These are phyloP conservation scores for Atta texana DNA, from an alignment of 1,140 invertebrate species.

Conservation along the genomic window DNA sequence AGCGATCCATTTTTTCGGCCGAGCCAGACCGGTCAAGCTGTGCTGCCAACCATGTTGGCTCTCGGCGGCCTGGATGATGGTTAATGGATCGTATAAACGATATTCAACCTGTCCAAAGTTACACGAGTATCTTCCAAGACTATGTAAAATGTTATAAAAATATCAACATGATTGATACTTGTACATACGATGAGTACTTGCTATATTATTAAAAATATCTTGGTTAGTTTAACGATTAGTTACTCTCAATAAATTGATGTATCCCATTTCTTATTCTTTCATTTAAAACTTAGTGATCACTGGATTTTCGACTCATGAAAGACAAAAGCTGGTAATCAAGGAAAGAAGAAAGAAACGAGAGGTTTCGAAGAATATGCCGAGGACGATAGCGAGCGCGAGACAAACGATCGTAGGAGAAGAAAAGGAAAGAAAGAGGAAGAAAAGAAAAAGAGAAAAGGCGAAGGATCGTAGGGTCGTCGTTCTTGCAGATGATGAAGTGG, in stretches of 20 bases:
- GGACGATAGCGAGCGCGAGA: slow-evolving; percentile 47
- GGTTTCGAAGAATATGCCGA: slow-evolving; percentile 43
- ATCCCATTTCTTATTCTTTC: neutral
- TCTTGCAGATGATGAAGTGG: slow-evolving; percentile 84
- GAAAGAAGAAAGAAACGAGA: neutral
- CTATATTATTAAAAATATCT: neutral
- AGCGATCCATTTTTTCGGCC: slow-evolving; percentile 69
- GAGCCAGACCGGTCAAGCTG: slow-evolving; percentile 51
- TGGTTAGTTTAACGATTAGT: neutral
- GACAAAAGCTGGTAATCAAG: slow-evolving; percentile 11
- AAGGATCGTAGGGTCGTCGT: slow-evolving; percentile 77
- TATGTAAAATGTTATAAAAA: neutral
- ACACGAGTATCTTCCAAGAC: neutral
- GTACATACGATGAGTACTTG: too few relatives aligned
- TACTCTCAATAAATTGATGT: neutral
- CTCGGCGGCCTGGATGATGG: slow-evolving; percentile 23
- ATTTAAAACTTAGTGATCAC: slow-evolving; percentile 12
- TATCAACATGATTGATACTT: neutral
- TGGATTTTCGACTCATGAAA: neutral
- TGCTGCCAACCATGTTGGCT: slow-evolving; percentile 24
- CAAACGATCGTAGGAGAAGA: slow-evolving; percentile 29
- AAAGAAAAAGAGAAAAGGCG: slow-evolving; percentile 50
- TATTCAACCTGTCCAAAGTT: neutral
- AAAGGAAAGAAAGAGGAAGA: neutral
- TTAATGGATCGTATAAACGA: slow-evolving; percentile 17